Conservation (phyloP, 2,113 vertebrate genomes). For the Ictalurus punctatus region DNA sequence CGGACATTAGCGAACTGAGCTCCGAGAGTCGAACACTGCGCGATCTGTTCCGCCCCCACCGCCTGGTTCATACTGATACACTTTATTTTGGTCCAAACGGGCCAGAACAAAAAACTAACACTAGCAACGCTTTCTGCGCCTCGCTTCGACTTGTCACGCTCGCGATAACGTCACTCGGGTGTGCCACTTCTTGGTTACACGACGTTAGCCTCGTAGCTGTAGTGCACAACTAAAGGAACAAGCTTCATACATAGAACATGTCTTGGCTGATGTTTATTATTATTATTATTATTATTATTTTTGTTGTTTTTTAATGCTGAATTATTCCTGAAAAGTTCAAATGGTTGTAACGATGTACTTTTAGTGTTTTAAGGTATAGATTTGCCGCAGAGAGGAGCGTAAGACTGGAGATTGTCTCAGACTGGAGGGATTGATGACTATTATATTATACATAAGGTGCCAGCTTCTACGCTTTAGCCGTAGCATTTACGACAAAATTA, state of each 20-base stretch:
- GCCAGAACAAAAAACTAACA: background rate
- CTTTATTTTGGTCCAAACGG: background rate
- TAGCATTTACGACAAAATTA: background rate
- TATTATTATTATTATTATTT: background rate
- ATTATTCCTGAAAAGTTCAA: background rate
- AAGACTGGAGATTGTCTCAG: too few species aligned
- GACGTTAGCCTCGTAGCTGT: background rate
- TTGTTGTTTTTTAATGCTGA: background rate
- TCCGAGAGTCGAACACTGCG: slow-evolving; percentile 77
- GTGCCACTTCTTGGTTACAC: background rate
- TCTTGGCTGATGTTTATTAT: background rate
- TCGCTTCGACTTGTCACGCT: background rate
- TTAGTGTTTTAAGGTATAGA: background rate
- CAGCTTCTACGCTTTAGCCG: background rate
- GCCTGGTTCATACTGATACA: slow-evolving; percentile 69
- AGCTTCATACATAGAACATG: background rate
- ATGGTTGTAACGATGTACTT: background rate
- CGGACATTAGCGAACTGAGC: slow-evolving; percentile 70
- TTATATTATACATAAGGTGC: background rate
- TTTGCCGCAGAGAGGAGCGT: background rate
- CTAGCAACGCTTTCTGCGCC: background rate
- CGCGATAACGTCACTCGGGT: background rate
- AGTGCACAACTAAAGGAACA: background rate
- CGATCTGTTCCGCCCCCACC: slow-evolving; percentile 69
- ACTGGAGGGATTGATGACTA: background rate